Conservation (phyloP, 1,140 invertebrate species). For the Drosophila pseudoananassae region DNA sequence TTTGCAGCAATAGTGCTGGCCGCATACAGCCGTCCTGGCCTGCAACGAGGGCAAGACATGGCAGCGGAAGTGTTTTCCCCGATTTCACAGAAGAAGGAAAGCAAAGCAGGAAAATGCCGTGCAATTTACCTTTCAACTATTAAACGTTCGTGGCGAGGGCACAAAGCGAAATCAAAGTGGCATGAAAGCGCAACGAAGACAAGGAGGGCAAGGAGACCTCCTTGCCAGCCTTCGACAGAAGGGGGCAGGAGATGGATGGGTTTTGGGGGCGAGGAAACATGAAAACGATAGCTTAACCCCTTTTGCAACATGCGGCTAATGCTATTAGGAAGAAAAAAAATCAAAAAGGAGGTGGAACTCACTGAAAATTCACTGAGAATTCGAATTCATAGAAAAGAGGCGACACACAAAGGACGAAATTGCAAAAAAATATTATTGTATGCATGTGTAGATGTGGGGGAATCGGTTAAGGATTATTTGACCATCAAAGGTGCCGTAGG, state of each 20-base stretch:
- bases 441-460: conserved; percentile 65
- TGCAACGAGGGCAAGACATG: conserved; percentile 57
- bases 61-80: conserved; percentile 73
- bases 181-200: conserved; percentile 76
- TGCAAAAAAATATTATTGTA: conserved; percentile 81
- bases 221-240: too few species aligned
- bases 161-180: conserved; percentile 80
- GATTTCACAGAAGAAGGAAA: conserved; percentile 42
- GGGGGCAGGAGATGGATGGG: background rate
- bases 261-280: conserved; percentile 21
- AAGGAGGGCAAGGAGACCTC: conserved; percentile 7
- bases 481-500: conserved; percentile 59
- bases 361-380: conserved; percentile 7
- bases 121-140: conserved; percentile 82
- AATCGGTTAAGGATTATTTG: conserved; percentile 64
- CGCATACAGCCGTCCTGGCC: background rate
- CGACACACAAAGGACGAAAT: conserved; percentile 49
- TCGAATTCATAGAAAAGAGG: conserved; percentile 11
- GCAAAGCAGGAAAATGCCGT: conserved; percentile 64
- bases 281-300: conserved; percentile 72
- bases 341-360: conserved; percentile 12
- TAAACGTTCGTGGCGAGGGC: conserved; percentile 77
- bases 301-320: conserved; percentile 72
- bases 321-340: conserved; percentile 45
- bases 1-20: background rate